Conservation (phyloP, 2,113 vertebrate genomes). For the Gobio gobio region DNA sequence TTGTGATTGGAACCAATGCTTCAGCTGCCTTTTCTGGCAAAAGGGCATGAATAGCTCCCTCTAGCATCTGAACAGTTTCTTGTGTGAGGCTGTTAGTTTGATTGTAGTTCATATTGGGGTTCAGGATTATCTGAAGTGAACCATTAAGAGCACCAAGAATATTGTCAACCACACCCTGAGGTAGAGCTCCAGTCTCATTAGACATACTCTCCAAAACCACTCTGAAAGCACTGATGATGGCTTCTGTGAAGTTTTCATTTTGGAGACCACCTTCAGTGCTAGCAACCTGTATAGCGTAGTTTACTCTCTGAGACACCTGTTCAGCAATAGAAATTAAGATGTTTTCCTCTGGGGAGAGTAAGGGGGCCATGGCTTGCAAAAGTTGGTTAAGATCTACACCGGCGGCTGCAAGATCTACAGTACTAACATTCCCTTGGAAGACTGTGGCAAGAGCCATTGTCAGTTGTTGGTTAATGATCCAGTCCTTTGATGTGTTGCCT, state of each 20-base stretch:
- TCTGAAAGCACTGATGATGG: conserved; percentile 60
- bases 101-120: conserved; percentile 56
- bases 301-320: conserved; percentile 65
- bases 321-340: conserved; percentile 55
- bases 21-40: conserved; percentile 48
- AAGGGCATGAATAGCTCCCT: conserved; percentile 57
- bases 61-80: conserved; percentile 51
- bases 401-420: conserved; percentile 45
- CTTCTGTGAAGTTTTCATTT: conserved; percentile 61
- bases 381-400: conserved; percentile 62
- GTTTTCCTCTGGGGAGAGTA: conserved; percentile 60
- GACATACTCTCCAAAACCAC: conserved; percentile 52
- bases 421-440: conserved; percentile 63
- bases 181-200: conserved; percentile 5
- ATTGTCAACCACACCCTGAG: conserved; percentile 49
- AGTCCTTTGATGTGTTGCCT: conserved; percentile 60
- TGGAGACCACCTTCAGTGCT: conserved; percentile 62
- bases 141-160: conserved; percentile 59
- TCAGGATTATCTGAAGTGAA: conserved; percentile 62
- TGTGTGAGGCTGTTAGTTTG: conserved; percentile 60
- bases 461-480: conserved; percentile 68
- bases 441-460: conserved; percentile 53
- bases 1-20: conserved; percentile 58
- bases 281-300: conserved; percentile 58
- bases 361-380: conserved; percentile 49